Evolutionary conservation across 2,797 vertebrate species (phyloP).

Genomic region (Chloroceryle amazona): DNA sequence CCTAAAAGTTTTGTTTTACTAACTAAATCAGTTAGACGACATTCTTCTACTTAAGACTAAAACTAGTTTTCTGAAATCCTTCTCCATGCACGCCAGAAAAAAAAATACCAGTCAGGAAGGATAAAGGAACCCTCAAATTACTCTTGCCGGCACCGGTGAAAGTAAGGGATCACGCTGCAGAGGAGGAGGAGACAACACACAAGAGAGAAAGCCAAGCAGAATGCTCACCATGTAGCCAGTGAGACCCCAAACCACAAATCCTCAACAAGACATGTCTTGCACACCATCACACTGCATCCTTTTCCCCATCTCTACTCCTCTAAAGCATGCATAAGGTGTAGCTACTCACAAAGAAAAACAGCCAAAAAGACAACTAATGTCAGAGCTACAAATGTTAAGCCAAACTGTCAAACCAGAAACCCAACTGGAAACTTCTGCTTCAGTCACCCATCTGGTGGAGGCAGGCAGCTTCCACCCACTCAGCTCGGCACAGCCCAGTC

Average conservation of each 20-base stretch:
- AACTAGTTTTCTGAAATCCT: neutral
- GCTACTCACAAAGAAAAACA: neutral
- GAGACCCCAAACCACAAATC: fast-evolving
- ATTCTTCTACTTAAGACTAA: neutral
- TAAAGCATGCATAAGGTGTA: fast-evolving
- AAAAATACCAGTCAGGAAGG: neutral
- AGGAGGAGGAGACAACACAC: neutral
- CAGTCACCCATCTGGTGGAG: fast-evolving
- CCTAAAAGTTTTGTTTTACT: neutral
- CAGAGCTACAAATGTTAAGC: neutral
- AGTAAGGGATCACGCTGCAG: fast-evolving
- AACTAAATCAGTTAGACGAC: neutral
- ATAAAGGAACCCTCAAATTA: fast-evolving
- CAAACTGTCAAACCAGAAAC: fast-evolving
- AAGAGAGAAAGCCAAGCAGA: fast-evolving
- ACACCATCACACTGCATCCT: fast-evolving
- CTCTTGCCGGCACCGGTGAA: too few relatives aligned
- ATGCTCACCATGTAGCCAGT: fast-evolving
- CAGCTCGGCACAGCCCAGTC: neutral
- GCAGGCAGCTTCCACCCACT: neutral
- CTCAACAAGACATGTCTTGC: fast-evolving
- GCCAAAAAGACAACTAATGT: neutral
- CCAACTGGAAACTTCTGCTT: fast-evolving
- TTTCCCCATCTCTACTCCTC: neutral
- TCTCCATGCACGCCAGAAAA: neutral